Percentiles rank a stretch among this genome's conserved stretches.
Evolutionary conservation across 1,140 invertebrate species (phyloP).

Genomic region (Psix sp.): DNA sequence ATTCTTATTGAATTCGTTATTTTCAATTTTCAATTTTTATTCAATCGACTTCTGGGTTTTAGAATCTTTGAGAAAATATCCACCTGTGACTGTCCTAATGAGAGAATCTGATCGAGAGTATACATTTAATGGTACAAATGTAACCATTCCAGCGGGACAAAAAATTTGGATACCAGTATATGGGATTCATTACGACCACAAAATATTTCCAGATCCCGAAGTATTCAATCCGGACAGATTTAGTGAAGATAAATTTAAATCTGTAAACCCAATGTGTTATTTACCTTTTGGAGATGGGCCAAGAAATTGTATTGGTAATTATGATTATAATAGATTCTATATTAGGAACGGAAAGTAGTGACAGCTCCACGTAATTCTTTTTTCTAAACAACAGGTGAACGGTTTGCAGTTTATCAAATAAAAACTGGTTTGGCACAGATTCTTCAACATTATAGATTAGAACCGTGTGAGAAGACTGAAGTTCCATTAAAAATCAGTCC

Average conservation of each 20-base stretch:
- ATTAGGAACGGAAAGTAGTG: background rate
- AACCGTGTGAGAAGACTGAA: slow-evolving; percentile 40
- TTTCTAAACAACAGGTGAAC: slow-evolving; percentile 29
- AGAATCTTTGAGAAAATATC: slow-evolving; percentile 80
- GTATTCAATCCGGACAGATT: slow-evolving; percentile 84
- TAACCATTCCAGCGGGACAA: slow-evolving; percentile 76
- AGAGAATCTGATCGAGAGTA: slow-evolving; percentile 77
- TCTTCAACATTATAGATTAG: slow-evolving; percentile 40
- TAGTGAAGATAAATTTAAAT: slow-evolving; percentile 71
- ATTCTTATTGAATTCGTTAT: background rate
- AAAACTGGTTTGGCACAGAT: slow-evolving; percentile 55
- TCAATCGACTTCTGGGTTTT: no score
- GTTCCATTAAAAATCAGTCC: slow-evolving; percentile 35
- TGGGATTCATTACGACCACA: slow-evolving; percentile 81
- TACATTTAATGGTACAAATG: slow-evolving; percentile 73
- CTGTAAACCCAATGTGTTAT: slow-evolving; percentile 71
- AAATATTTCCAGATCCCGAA: slow-evolving; percentile 81
- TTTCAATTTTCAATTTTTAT: slow-evolving; percentile 52
- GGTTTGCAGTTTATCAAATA: slow-evolving; percentile 56
- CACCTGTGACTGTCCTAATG: slow-evolving; percentile 76
- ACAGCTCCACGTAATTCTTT: slow-evolving; percentile 2
- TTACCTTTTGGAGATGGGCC: slow-evolving; percentile 80
- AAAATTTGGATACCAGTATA: slow-evolving; percentile 77
- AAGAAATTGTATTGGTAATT: slow-evolving; percentile 78
- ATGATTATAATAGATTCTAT: background rate